These are phyloP conservation scores for Oxytorus armatus DNA, from an alignment of 2,888 invertebrate genomes.

Conservation along the genomic window DNA sequence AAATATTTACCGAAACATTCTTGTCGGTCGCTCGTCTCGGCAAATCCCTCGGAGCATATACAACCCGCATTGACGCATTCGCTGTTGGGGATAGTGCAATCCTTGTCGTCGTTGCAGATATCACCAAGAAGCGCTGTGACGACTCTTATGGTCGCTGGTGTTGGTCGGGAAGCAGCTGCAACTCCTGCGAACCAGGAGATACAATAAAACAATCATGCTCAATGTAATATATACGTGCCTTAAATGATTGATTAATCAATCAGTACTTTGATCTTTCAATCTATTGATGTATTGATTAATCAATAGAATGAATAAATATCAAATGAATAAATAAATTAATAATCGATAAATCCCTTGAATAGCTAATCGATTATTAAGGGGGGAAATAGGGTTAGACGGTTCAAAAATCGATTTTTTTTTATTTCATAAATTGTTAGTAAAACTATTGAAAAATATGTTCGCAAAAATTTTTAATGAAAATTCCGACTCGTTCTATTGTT, in stretches of 20 bases:
- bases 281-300: neutral
- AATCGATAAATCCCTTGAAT: neutral
- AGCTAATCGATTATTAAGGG: neutral
- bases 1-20: conserved; percentile 86
- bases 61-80: conserved; percentile 91
- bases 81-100: conserved; percentile 90
- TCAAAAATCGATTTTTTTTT: no score
- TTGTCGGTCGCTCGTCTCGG: conserved; percentile 88
- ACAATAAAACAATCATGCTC: conserved; percentile 47
- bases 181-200: conserved; percentile 74
- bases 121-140: conserved; percentile 91
- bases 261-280: neutral
- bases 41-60: conserved; percentile 89
- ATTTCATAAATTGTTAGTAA: no score
- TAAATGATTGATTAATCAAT: conserved; percentile 2
- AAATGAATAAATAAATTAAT: neutral
- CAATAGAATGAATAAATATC: neutral
- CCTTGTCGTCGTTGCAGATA: conserved; percentile 89
- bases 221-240: conserved; percentile 4
- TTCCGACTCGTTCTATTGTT: no score
- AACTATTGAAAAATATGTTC: no score
- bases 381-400: no score
- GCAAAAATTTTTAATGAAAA: no score
- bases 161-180: conserved; percentile 87
- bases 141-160: conserved; percentile 88